Percentiles rank a stretch among this genome's conserved stretches.
Evolutionary conservation across 1,140 invertebrate species (phyloP).

Genomic region (Bombyx mandarina): DNA sequence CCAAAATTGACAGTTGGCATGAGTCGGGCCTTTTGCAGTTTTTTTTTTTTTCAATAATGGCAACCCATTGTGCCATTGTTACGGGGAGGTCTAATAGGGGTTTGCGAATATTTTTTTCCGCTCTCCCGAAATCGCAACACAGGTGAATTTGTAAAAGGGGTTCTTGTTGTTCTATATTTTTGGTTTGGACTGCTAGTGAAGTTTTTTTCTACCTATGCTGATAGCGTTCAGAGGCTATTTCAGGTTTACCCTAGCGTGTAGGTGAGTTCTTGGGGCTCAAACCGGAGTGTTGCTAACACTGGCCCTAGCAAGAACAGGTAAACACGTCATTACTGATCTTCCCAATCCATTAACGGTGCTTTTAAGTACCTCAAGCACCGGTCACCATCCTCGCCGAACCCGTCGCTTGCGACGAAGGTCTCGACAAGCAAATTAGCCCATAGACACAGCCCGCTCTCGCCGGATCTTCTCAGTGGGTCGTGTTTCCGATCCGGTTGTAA

Average conservation of each 20-base stretch:
- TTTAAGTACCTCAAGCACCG: too few relatives aligned
- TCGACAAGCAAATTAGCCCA: too few relatives aligned
- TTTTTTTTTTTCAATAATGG: slow-evolving; percentile 31
- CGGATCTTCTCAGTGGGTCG: too few relatives aligned
- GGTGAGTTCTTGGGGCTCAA: too few relatives aligned
- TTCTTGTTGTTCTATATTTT: slow-evolving; percentile 1
- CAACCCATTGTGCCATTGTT: slow-evolving; percentile 38
- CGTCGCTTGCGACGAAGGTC: too few relatives aligned
- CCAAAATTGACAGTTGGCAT: slow-evolving; percentile 34
- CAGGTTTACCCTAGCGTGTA: too few relatives aligned
- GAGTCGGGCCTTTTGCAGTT: slow-evolving; percentile 29
- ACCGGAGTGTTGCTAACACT: too few relatives aligned
- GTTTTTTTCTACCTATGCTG: neutral
- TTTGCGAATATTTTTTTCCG: slow-evolving; percentile 33
- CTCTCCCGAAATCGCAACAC: slow-evolving; percentile 13
- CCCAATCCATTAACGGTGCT: too few relatives aligned
- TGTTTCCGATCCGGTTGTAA: neutral
- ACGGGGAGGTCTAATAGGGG: slow-evolving; percentile 35
- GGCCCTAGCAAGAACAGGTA: neutral
- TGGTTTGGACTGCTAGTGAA: neutral
- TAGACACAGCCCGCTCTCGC: too few relatives aligned
- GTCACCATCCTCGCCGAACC: too few relatives aligned
- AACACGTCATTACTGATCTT: neutral
- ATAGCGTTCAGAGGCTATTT: too few relatives aligned
- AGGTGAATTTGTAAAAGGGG: slow-evolving; percentile 21